These are phyloP conservation scores for Ladona fulva DNA, from an alignment of 1,140 invertebrate species.

Conservation along the genomic window DNA sequence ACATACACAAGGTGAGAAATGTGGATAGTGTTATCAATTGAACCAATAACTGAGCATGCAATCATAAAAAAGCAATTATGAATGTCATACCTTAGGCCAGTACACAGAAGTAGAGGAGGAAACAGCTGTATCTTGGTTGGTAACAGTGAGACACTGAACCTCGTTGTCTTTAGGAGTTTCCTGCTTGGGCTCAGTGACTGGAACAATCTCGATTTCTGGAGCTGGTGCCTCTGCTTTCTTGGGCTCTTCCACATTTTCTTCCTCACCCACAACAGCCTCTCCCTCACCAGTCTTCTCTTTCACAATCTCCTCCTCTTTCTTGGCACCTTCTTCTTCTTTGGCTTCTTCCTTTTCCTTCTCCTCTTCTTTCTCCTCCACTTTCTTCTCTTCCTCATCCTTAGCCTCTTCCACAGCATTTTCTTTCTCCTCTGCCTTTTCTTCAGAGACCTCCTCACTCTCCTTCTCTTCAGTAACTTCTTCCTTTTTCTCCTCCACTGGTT, in stretches of 20 bases:
- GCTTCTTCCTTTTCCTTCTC: constrained; percentile 23
- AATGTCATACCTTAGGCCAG: too few relatives aligned
- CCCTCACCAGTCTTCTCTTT: constrained; percentile 19
- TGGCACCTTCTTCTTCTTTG: constrained; percentile 15
- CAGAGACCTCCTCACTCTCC: constrained; percentile 26
- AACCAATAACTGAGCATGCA: too few relatives aligned
- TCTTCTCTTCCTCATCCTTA: constrained; percentile 22
- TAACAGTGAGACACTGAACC: neutral
- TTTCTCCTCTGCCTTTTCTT: constrained; percentile 11
- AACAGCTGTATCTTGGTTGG: too few relatives aligned
- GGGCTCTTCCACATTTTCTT: constrained; percentile 21
- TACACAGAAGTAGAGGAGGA: too few relatives aligned
- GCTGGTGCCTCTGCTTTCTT: constrained; percentile 20
- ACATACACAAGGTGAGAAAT: too few relatives aligned
- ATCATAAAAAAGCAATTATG: too few relatives aligned
- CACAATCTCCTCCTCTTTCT: constrained; percentile 20
- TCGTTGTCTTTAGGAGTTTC: constrained; percentile 20
- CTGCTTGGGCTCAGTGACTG: constrained; percentile 21
- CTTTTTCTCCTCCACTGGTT: constrained; percentile 24
- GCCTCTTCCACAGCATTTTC: constrained; percentile 18
- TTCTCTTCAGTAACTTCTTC: constrained; percentile 25
- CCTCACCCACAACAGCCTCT: constrained; percentile 18
- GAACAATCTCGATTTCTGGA: neutral
- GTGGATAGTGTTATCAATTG: too few relatives aligned
- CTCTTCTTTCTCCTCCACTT: constrained; percentile 29